Percentiles rank a stretch among this genome's conserved stretches.
Conservation (phyloP, 2,888 invertebrate genomes). For the Chironomus tentans region DNA sequence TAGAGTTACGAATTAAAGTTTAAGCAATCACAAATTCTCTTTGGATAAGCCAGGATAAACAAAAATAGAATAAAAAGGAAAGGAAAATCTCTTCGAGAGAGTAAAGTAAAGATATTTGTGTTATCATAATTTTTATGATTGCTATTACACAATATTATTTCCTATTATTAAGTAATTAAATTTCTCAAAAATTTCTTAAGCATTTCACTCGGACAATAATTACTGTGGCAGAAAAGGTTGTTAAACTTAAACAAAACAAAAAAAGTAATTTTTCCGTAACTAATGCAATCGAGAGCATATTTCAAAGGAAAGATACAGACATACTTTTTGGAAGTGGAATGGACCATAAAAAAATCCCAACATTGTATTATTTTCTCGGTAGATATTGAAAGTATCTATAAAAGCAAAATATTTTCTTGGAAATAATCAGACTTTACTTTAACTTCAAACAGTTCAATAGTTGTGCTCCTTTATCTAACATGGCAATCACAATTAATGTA, state of each 20-base stretch:
- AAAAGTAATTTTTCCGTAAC: background rate
- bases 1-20: no score
- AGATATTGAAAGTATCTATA: background rate
- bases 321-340: background rate
- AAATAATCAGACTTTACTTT: background rate
- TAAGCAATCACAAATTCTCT: no score
- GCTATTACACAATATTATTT: background rate
- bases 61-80: no score
- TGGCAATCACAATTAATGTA: constrained; percentile 24
- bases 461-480: background rate
- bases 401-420: background rate
- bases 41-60: no score
- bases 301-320: background rate
- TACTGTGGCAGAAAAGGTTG: no score
- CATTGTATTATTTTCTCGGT: background rate
- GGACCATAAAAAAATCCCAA: background rate
- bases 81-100: no score
- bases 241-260: background rate
- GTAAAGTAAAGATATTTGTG: no score
- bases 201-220: no score
- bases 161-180: background rate
- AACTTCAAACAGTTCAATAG: background rate
- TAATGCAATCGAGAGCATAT: background rate
- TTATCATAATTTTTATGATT: no score
- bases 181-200: no score